Evolutionary conservation across 2,888 invertebrate species (phyloP).

Genomic region (Drosophila suboccidentalis): DNA sequence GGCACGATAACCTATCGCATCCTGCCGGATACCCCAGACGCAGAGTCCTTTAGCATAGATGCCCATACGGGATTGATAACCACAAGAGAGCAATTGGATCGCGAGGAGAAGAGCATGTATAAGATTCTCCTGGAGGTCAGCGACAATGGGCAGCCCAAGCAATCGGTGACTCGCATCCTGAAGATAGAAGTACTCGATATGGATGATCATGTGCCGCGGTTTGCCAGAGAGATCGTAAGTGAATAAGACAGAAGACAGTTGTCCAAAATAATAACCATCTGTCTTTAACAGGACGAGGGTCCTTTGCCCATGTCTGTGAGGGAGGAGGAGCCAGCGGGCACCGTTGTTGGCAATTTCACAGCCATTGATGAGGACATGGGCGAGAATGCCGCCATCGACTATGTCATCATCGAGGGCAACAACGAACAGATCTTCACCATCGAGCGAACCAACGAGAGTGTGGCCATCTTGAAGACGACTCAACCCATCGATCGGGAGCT

Average conservation of each 20-base stretch:
- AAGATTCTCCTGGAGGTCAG: conserved; percentile 92
- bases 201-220: conserved; percentile 92
- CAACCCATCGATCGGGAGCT: conserved; percentile 89
- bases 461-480: conserved; percentile 88
- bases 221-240: conserved; percentile 89
- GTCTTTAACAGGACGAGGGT: conserved; percentile 87
- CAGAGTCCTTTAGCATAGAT: conserved; percentile 89
- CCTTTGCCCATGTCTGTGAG: conserved; percentile 88
- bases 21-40: conserved; percentile 89
- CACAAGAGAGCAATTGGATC: conserved; percentile 89
- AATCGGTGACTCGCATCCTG: conserved; percentile 90
- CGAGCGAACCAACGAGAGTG: conserved; percentile 88
- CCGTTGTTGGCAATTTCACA: conserved; percentile 89
- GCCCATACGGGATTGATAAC: conserved; percentile 90
- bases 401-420: conserved; percentile 91
- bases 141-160: conserved; percentile 92
- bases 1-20: conserved; percentile 91
- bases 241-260: neutral
- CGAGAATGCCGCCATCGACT: conserved; percentile 91
- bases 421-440: conserved; percentile 89
- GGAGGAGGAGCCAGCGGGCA: conserved; percentile 90
- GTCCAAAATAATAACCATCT: neutral
- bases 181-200: conserved; percentile 90
- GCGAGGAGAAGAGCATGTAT: conserved; percentile 91
- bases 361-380: conserved; percentile 92